phyloP scores from a whole-genome alignment of 2,888 invertebrate species.

The Aspidiotus rigidus region DNA sequence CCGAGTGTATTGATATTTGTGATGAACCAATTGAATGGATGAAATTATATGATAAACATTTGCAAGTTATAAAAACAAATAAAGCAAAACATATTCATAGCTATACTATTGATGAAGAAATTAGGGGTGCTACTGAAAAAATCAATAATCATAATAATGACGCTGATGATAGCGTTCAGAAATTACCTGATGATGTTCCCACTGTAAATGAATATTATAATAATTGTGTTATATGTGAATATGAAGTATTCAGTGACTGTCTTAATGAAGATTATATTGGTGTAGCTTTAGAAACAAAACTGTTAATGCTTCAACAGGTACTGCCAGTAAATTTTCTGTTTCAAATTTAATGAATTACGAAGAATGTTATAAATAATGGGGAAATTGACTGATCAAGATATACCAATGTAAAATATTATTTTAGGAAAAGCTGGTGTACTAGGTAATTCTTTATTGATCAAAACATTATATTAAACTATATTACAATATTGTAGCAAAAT shows the following conservation, averaged over 20 bases:
- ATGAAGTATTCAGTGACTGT: background rate
- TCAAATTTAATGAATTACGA: conserved; percentile 1
- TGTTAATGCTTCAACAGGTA: background rate
- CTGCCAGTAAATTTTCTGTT: background rate
- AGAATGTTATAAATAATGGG: background rate
- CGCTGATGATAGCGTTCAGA: background rate
- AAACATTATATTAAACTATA: background rate
- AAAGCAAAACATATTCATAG: too few species aligned
- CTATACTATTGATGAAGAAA: too few species aligned
- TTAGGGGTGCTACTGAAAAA: too few species aligned
- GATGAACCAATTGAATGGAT: background rate
- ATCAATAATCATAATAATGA: background rate
- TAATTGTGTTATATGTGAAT: background rate
- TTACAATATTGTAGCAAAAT: background rate
- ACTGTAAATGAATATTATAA: background rate
- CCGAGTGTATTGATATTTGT: conserved; percentile 37
- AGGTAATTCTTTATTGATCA: background rate
- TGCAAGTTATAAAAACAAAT: too few species aligned
- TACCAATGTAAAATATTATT: background rate
- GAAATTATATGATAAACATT: background rate
- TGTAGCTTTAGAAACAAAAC: background rate
- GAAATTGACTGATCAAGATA: background rate
- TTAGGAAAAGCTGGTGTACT: conserved; percentile 3
- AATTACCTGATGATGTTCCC: background rate
- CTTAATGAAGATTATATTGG: background rate